Base-by-base conservation (phyloP, 2,797 vertebrate species). In the Scomberomorus guttatus region DNA sequence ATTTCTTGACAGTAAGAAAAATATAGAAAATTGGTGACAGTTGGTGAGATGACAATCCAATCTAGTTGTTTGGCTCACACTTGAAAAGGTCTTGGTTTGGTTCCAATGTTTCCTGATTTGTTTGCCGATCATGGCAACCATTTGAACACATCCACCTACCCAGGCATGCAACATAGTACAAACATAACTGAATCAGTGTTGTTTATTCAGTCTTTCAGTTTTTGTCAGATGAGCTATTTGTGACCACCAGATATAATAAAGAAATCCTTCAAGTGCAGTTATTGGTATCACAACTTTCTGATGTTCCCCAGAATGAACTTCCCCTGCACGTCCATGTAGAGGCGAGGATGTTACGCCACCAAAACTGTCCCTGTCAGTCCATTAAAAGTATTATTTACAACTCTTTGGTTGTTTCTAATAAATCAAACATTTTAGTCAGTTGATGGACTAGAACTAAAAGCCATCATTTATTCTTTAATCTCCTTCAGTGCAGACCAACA, bases 331-430 rank as follows among this genome's bases (percentile, higher is more conserved):
- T 58, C 48, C 5, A 29, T 75, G 29, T 29, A 55, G 48, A 2
- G n/a, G 25, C 25, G 25, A 76, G 8, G 14, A 34, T 44, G 52
- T 59, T 1, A 42, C 4, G 39, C 24, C 60, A 10, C 55, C 12
- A 24, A 51, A 69, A 27, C 37, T 63, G 15, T 29, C 42, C 59
- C 61, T n/a, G n/a, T 64, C 62, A 68, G 58, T 22, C 44, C 27
- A 37, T 37, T 25, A 37, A 13, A 44, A 11, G 20, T 27, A 22
- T 25, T 59, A 20, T 62, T 56, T 50, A 18, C 50, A 39, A 32
- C 25, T 12, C 14, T 10, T 46, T 50, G 9, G 18, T 18, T 44
- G 15, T 51, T 32, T 20, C 11, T 48, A 24, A 22, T 25, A 46
- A 44, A n/a, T 61, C 42, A 69, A 37, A 2, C 17, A 48, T 14